A percentile compares a stretch with the other conserved stretches of the same genome.
These are phyloP conservation scores for Lasioglossum oenotherae DNA, from an alignment of 2,888 invertebrate species.

Conservation along the genomic window DNA sequence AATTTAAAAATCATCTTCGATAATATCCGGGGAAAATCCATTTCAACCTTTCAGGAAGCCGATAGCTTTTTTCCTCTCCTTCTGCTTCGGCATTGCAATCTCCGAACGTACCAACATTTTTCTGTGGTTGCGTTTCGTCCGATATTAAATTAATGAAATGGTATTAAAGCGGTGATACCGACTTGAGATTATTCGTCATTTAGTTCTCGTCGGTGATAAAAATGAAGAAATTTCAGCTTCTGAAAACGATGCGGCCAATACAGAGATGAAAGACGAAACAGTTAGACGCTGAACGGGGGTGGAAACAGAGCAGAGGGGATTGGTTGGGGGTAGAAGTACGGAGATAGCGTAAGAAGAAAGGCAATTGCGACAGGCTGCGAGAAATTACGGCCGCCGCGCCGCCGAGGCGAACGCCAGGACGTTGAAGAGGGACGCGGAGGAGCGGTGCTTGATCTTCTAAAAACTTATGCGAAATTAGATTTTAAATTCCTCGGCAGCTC, in stretches of 20 bases:
- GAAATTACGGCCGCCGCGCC: slow-evolving; percentile 66
- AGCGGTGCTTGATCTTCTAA: slow-evolving; percentile 61
- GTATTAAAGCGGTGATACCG: neutral
- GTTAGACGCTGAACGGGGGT: neutral
- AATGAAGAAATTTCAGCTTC: neutral
- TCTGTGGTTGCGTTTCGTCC: neutral
- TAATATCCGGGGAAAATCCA: slow-evolving; percentile 3
- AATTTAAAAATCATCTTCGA: neutral
- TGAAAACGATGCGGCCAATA: neutral
- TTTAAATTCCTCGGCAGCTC: slow-evolving; percentile 74
- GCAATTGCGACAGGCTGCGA: slow-evolving; percentile 63
- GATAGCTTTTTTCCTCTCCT: neutral
- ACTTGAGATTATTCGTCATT: neutral
- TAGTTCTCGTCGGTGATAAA: neutral
- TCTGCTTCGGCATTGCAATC: neutral
- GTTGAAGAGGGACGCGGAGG: slow-evolving; percentile 29
- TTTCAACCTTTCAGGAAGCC: neutral
- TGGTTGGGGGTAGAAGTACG: neutral
- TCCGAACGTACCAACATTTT: neutral
- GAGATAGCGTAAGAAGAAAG: slow-evolving; percentile 23
- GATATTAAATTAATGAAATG: neutral
- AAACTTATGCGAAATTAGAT: slow-evolving; percentile 79
- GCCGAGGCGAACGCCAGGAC: slow-evolving; percentile 21
- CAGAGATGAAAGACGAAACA: neutral
- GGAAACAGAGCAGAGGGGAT: neutral